Percentiles rank a stretch among this genome's conserved stretches.
phyloP scores from a whole-genome alignment of 2,797 vertebrate genomes.

The Pogoniulus pusillus region DNA sequence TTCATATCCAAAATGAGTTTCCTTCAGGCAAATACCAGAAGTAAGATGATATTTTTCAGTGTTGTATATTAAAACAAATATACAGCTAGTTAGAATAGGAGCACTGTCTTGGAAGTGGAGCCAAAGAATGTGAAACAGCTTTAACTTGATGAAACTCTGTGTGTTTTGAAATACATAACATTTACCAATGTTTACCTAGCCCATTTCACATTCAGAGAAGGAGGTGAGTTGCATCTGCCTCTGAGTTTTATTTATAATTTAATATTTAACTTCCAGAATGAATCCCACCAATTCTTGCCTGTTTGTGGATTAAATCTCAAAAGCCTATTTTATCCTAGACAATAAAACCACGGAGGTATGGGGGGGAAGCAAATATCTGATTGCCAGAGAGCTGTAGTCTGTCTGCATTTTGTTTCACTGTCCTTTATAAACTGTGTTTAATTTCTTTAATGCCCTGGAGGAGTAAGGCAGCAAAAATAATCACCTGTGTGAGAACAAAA shows the following conservation, averaged over 20 bases:
- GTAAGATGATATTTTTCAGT: slow-evolving; percentile 64
- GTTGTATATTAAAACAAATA: slow-evolving; percentile 70
- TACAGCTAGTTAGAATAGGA: slow-evolving; percentile 44
- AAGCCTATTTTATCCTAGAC: neutral
- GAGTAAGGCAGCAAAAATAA: neutral
- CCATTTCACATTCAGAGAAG: neutral
- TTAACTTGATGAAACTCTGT: slow-evolving; percentile 56
- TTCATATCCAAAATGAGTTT: slow-evolving; percentile 73
- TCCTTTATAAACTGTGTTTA: neutral
- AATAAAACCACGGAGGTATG: neutral
- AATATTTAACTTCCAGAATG: slow-evolving; percentile 8
- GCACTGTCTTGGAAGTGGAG: slow-evolving; percentile 42
- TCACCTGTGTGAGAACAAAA: neutral
- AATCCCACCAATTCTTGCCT: neutral
- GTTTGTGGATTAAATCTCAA: neutral
- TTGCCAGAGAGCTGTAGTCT: neutral
- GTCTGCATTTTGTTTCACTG: neutral
- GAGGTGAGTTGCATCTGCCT: slow-evolving; percentile 10
- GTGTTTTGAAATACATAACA: slow-evolving; percentile 39
- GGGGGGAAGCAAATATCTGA: neutral
- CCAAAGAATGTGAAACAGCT: slow-evolving; percentile 30
- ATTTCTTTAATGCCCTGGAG: neutral
- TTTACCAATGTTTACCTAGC: slow-evolving; percentile 39
- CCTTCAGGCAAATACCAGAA: slow-evolving; percentile 67
- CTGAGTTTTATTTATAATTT: slow-evolving; percentile 37